phyloP scores from a whole-genome alignment of 37 sponge, comb jelly and placozoan genomes.

The Agelas oroides region DNA sequence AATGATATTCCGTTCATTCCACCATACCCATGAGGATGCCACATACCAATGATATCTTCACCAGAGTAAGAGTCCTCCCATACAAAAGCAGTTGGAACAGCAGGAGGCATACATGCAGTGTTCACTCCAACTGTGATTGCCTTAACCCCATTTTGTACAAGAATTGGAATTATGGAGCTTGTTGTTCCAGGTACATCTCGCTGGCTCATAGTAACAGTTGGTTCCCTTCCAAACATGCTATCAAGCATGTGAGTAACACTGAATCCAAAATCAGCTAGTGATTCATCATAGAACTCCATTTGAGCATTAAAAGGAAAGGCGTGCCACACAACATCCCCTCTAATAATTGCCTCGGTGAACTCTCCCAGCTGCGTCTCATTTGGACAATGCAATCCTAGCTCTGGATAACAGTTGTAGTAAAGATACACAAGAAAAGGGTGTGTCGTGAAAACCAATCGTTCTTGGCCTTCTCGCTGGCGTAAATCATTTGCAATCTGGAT shows the following conservation, averaged over 20 bases:
- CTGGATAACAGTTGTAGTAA: constrained; percentile 63
- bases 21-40: constrained; percentile 85
- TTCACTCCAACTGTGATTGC: constrained; percentile 86
- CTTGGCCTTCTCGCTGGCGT: constrained; percentile 26
- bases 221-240: constrained; percentile 12
- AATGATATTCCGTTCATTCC: constrained; percentile 26
- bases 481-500: constrained; percentile 43
- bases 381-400: constrained; percentile 70
- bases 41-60: constrained; percentile 62
- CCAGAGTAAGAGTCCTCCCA: constrained; percentile 53
- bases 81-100: constrained; percentile 63
- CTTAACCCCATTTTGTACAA: constrained; percentile 56
- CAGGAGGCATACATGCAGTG: constrained; percentile 76
- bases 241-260: constrained; percentile 61
- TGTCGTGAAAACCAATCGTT: constrained; percentile 76
- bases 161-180: constrained; percentile 62
- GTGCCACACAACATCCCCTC: constrained; percentile 79
- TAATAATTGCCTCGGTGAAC: constrained; percentile 46
- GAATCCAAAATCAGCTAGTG: constrained; percentile 62
- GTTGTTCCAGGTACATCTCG: constrained; percentile 83
- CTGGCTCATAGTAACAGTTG: constrained; percentile 77
- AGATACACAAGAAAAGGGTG: constrained; percentile 78
- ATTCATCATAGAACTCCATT: constrained; percentile 59
- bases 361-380: neutral
- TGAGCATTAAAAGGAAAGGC: constrained; percentile 80